These are phyloP conservation scores for Melanostoma scalare DNA, from an alignment of 2,888 invertebrate species.

Conservation along the genomic window DNA sequence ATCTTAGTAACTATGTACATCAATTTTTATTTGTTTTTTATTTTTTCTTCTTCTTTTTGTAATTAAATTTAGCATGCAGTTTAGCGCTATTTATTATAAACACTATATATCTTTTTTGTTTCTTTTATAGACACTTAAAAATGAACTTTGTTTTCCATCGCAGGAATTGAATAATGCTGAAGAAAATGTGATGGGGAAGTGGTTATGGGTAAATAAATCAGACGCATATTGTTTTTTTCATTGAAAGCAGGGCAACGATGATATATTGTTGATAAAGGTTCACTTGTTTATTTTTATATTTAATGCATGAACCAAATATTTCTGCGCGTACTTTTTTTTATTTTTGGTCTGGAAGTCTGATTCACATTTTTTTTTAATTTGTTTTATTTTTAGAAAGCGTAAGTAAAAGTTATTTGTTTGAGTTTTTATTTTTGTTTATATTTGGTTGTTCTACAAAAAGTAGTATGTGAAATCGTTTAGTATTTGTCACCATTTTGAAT, in stretches of 20 bases:
- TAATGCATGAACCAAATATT: constrained; percentile 61
- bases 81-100: constrained; percentile 31
- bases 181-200: constrained; percentile 30
- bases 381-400: constrained; percentile 53
- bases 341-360: constrained; percentile 68
- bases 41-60: constrained; percentile 27
- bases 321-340: constrained; percentile 31
- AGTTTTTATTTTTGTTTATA: constrained; percentile 20
- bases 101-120: constrained; percentile 23
- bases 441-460: constrained; percentile 60
- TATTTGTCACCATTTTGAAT: constrained; percentile 66
- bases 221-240: constrained; percentile 19
- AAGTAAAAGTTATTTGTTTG: constrained; percentile 61
- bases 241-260: constrained; percentile 56
- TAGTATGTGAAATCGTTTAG: constrained; percentile 69
- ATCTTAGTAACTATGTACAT: constrained; percentile 71
- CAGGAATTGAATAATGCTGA: constrained; percentile 21
- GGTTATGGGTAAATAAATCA: constrained; percentile 36
- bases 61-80: constrained; percentile 38
- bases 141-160: constrained; percentile 38
- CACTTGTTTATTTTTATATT: constrained; percentile 31
- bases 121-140: constrained; percentile 64
- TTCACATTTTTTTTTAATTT: constrained; percentile 43
- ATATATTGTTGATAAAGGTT: constrained; percentile 51
- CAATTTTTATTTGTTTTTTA: constrained; percentile 27